phyloP scores from a whole-genome alignment of 2,797 vertebrate species.

The Thamnophis elegans region DNA sequence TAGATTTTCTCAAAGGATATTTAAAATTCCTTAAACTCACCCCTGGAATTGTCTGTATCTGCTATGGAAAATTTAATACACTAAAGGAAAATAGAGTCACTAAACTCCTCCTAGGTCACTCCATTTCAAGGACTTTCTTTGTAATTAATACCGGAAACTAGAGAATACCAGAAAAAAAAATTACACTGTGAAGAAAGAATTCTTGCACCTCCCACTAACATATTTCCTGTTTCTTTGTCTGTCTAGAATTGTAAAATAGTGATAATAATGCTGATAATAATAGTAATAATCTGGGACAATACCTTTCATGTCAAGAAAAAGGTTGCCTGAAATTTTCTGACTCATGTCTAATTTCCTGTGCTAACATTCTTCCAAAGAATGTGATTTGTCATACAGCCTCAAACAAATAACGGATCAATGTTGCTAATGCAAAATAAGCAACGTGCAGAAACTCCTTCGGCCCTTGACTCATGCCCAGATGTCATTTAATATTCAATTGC shows the following conservation, averaged over 20 bases:
- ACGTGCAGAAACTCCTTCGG: constrained; percentile 8
- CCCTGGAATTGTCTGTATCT: constrained; percentile 18
- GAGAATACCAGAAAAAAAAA: constrained; percentile 56
- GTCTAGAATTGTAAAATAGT: constrained; percentile 16
- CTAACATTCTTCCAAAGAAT: constrained; percentile 53
- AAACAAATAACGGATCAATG: constrained; percentile 39
- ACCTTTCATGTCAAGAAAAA: constrained; percentile 45
- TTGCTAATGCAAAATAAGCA: constrained; percentile 33
- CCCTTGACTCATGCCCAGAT: constrained; percentile 23
- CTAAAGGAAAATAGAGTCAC: constrained; percentile 14
- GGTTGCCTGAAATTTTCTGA: constrained; percentile 55
- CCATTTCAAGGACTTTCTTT: constrained; percentile 11
- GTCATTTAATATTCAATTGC: constrained; percentile 27
- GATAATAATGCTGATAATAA: not conserved
- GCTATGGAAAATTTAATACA: constrained; percentile 25
- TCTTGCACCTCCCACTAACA: constrained; percentile 60
- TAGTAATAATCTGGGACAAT: constrained; percentile 29
- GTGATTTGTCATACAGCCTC: constrained; percentile 35
- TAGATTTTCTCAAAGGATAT: constrained; percentile 45
- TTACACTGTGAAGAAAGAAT: constrained; percentile 59
- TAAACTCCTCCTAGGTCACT: not conserved
- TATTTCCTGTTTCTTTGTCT: constrained; percentile 69
- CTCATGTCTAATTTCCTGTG: constrained; percentile 62
- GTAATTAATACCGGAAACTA: constrained; percentile 57
- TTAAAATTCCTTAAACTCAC: constrained; percentile 25